These are phyloP conservation scores for Mactra quadrangularis DNA, from an alignment of 1,140 invertebrate genomes.

Conservation along the genomic window DNA sequence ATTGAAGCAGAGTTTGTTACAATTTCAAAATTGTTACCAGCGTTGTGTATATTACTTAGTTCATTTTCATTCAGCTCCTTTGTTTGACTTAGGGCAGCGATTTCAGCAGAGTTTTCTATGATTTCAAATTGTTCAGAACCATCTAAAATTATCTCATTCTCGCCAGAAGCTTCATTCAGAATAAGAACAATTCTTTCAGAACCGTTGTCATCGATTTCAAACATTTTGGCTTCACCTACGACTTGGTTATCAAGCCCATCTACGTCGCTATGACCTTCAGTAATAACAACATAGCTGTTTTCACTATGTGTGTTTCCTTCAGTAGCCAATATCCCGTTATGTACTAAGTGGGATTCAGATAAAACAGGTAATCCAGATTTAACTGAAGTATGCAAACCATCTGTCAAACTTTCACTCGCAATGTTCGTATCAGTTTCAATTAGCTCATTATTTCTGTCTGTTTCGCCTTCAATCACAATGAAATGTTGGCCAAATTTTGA, in stretches of 20 bases:
- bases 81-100: neutral
- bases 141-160: slow-evolving; percentile 7
- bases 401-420: neutral
- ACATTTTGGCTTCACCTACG: neutral
- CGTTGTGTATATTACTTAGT: neutral
- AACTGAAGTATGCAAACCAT: neutral
- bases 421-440: neutral
- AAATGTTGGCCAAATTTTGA: neutral
- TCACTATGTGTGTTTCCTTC: neutral
- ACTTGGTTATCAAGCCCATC: neutral
- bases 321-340: no score
- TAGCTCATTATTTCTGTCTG: neutral
- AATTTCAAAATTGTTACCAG: slow-evolving; percentile 4
- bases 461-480: neutral
- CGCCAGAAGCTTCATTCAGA: slow-evolving; percentile 3
- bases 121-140: slow-evolving; percentile 11
- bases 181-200: slow-evolving; percentile 31
- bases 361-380: no score
- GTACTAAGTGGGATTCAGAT: no score
- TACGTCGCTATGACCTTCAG: neutral
- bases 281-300: slow-evolving; percentile 12
- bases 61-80: neutral
- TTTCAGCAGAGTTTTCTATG: neutral
- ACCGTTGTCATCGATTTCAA: neutral
- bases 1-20: neutral